Evolutionary conservation across 1,140 invertebrate species (phyloP).

Genomic region (Chrysomallon squamiferum): DNA sequence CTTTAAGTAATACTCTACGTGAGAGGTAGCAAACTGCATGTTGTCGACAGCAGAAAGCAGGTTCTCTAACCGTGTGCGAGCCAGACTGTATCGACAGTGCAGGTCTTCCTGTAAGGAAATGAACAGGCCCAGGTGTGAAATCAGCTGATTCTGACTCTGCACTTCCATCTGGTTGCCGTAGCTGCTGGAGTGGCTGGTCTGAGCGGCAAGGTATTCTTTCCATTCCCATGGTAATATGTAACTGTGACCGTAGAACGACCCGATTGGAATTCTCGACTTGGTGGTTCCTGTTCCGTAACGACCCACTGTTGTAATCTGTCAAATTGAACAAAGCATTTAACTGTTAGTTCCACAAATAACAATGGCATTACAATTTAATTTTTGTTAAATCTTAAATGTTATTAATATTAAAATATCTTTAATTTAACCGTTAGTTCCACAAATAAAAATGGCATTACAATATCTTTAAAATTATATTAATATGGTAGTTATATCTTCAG

Average conservation of each 20-base stretch:
- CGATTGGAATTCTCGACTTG: conserved; percentile 86
- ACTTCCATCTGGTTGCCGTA: conserved; percentile 65
- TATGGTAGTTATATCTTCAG: too few relatives aligned
- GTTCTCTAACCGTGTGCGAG: conserved; percentile 69
- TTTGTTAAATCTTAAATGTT: too few relatives aligned
- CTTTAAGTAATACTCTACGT: conserved; percentile 55
- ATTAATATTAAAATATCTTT: too few relatives aligned
- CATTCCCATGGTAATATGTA: conserved; percentile 76
- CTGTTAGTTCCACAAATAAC: too few relatives aligned
- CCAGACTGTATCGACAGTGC: conserved; percentile 82
- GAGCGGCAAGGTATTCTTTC: conserved; percentile 22
- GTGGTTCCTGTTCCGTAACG: conserved; percentile 89
- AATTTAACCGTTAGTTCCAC: too few relatives aligned
- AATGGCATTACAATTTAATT: not conserved
- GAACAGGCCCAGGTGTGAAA: conserved; percentile 56
- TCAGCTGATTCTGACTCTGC: conserved; percentile 55
- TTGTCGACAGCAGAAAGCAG: conserved; percentile 38
- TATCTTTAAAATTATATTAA: not conserved
- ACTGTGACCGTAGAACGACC: conserved; percentile 91
- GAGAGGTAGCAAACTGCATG: conserved; percentile 41
- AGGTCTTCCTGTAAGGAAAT: conserved; percentile 76
- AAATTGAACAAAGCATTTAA: too few relatives aligned
- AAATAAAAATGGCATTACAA: not conserved
- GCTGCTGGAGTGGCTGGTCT: not conserved
- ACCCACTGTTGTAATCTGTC: conserved; percentile 74